Percentiles rank a stretch among this genome's conserved stretches.
These are phyloP conservation scores for Copsychus sechellarum DNA, from an alignment of 2,113 vertebrate genomes.

Conservation along the genomic window DNA sequence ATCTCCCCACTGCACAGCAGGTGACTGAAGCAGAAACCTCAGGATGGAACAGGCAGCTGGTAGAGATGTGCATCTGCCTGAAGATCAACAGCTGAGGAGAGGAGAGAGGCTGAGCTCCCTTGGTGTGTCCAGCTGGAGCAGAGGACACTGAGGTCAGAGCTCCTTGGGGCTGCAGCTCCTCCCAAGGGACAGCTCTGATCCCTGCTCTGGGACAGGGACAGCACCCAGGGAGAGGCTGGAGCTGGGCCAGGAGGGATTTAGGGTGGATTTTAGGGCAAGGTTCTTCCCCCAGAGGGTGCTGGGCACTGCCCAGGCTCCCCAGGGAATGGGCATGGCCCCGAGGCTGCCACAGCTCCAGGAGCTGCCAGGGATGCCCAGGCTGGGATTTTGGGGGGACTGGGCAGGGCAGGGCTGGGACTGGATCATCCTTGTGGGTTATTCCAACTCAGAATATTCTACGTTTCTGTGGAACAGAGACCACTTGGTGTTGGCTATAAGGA, in stretches of 20 bases:
- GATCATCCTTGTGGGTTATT: accelerated
- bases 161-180: accelerated
- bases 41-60: not conserved
- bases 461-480: not conserved
- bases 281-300: not conserved
- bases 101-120: not conserved
- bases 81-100: not conserved
- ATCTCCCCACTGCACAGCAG: not conserved
- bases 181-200: accelerated
- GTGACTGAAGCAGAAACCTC: not conserved
- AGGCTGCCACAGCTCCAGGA: not conserved
- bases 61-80: not conserved
- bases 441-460: not conserved
- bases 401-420: accelerated
- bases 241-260: accelerated
- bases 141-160: not conserved
- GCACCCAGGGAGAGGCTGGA: accelerated
- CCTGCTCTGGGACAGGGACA: not conserved
- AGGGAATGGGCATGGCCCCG: not conserved
- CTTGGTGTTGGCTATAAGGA: not conserved
- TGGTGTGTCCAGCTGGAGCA: not conserved
- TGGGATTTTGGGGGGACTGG: accelerated
- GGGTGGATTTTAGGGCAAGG: not conserved
- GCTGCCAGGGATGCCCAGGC: not conserved
- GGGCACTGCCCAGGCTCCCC: not conserved